Percentiles rank a stretch among this genome's conserved stretches.
phyloP scores from a whole-genome alignment of 2,888 invertebrate species.

The Gryllus longicercus region DNA sequence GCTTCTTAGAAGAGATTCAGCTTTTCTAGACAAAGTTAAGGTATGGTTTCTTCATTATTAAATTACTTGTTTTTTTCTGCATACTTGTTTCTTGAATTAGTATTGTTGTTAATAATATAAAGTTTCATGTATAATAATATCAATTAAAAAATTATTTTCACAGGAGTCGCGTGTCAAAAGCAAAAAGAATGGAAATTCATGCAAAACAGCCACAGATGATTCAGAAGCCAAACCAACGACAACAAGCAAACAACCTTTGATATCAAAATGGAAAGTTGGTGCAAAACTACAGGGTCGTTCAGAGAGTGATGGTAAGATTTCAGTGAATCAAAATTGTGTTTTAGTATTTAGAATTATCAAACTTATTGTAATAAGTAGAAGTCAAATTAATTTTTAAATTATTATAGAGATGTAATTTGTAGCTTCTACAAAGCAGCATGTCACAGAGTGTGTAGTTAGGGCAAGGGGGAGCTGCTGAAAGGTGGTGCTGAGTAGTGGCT shows the following conservation, averaged over 20 bases:
- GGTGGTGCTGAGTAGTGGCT: no score
- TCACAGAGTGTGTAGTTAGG: no score
- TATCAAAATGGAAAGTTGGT: conserved; percentile 67
- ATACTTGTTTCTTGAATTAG: no score
- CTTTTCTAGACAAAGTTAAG: conserved; percentile 43
- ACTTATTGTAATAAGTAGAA: no score
- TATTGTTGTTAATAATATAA: no score
- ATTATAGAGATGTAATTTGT: no score
- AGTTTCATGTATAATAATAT: no score
- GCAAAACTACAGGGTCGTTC: conserved; percentile 62
- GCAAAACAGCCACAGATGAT: conserved; percentile 26
- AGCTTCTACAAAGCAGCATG: no score
- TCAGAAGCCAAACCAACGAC: conserved; percentile 24
- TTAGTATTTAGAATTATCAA: no score
- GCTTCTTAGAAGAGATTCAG: conserved; percentile 61
- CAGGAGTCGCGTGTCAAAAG: conserved; percentile 36
- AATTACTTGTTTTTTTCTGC: no score
- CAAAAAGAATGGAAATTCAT: conserved; percentile 30
- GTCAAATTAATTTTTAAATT: no score
- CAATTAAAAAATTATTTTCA: conserved; percentile 21
- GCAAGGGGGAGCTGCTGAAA: no score
- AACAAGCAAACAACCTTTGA: conserved; percentile 51
- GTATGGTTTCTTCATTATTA: conserved; percentile 30
- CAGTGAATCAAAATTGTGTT: neutral
- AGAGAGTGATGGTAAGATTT: conserved; percentile 62